Percentiles rank a stretch among this genome's conserved stretches.
Evolutionary conservation across 2,113 vertebrate species (phyloP).

Genomic region (Oreotrochilus melanogaster): DNA sequence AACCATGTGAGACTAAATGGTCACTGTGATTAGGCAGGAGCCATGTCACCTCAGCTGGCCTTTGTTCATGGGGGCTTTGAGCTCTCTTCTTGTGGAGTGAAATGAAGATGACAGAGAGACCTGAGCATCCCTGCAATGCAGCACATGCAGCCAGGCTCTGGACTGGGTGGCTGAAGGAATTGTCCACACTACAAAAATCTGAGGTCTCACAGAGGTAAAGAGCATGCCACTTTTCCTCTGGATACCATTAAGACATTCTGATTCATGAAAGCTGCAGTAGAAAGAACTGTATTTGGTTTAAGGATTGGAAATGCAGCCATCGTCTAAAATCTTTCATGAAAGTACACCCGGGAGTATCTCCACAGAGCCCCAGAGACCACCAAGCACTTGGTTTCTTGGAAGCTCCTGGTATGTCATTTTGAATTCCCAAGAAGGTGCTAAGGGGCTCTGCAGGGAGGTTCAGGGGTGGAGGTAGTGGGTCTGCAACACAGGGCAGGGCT

Average conservation of each 20-base stretch:
- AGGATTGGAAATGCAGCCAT: neutral
- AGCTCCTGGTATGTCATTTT: neutral
- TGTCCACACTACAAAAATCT: neutral
- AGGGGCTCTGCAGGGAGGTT: neutral
- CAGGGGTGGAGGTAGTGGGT: neutral
- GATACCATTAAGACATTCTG: neutral
- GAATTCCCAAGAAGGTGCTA: rapidly evolving
- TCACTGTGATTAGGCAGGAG: rapidly evolving
- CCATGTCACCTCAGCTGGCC: rapidly evolving
- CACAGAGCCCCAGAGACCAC: neutral
- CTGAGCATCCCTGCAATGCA: rapidly evolving
- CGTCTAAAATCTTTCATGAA: neutral
- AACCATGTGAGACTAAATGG: rapidly evolving
- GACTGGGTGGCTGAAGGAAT: neutral
- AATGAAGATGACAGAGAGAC: neutral
- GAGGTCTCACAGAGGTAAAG: neutral
- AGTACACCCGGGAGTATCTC: rapidly evolving
- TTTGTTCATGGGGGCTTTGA: rapidly evolving
- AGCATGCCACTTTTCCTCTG: neutral
- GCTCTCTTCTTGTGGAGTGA: neutral
- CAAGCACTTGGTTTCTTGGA: neutral
- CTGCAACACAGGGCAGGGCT: neutral
- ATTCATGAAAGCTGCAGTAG: neutral
- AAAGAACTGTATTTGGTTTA: neutral
- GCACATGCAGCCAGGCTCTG: rapidly evolving